phyloP scores from a whole-genome alignment of 2,113 vertebrate genomes.

The Phylloscopus trochilus region DNA sequence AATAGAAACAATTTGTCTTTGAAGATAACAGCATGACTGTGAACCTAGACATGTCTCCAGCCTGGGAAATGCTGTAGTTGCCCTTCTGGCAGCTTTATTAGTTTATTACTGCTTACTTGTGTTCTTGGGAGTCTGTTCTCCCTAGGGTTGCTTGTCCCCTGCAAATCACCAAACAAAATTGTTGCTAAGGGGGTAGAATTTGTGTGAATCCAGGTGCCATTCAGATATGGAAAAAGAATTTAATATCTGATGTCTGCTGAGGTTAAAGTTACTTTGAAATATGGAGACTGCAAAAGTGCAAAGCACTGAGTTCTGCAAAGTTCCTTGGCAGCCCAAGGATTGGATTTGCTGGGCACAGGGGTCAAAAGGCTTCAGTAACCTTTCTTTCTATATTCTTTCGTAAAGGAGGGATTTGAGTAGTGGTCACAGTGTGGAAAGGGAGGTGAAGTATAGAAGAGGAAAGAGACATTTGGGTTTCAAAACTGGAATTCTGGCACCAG shows the following conservation, averaged over 20 bases:
- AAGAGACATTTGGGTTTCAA: background rate
- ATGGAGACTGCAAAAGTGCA: background rate
- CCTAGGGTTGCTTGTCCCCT: background rate
- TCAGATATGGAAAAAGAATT: background rate
- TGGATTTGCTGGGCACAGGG: background rate
- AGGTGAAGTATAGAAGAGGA: background rate
- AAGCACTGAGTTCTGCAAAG: background rate
- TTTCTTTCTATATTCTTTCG: background rate
- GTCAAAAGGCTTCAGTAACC: background rate
- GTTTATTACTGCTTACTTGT: background rate
- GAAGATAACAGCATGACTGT: background rate
- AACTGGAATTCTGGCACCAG: background rate
- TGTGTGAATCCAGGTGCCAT: background rate
- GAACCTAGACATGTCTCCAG: background rate
- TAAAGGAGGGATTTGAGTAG: background rate
- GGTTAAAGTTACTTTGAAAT: background rate
- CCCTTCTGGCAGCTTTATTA: background rate
- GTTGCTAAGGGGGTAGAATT: background rate
- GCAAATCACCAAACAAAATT: background rate
- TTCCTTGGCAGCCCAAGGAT: background rate
- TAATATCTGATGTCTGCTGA: background rate
- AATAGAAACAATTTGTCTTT: conserved; percentile 34
- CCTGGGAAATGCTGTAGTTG: background rate
- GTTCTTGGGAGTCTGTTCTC: background rate
- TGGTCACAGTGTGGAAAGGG: background rate